Evolutionary conservation across 1,140 invertebrate genomes (phyloP), one percentile per base, ranked within the genome.

Genomic region (Caligus rogercresseyi): DNA sequence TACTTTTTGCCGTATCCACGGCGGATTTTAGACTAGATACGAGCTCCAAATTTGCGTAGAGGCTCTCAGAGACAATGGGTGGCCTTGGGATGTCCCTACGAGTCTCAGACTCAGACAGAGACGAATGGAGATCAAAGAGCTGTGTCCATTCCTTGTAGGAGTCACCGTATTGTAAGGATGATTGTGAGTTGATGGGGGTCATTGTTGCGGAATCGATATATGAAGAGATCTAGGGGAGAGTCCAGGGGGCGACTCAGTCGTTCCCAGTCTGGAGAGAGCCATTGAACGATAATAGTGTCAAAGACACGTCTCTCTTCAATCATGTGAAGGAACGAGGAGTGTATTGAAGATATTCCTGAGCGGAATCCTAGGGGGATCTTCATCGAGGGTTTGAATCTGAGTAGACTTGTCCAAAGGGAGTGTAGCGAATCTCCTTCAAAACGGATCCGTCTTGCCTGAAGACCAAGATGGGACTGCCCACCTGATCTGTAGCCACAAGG

Each of bases 231-330:
- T 0, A 87, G 87, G 21, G 71, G 69, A 16, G 79, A 84, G 24
- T 84, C 78, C 21, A 89, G 78, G 64, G 83, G 77, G 66, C 86
- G 81, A 3, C 87, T 74, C 1, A 90, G 80, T 61, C 84, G 81
- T 69, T 88, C 83, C 85, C 89, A 94, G 52, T 89, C 78, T 0
- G 92, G 91, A 25, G 87, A 87, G 80, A 94, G 86, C 86, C 87
- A 95, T 69, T 92, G 87, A 0, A 89, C 90, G 43, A 92, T 86
- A 0, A 83, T 79, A 0, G 91, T 86, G 74, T 96, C 91, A 71
- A 96, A 97, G 54, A 92, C 77, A 57, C 89, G 77, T 60, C 84
- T 84, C 54, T 84, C 80, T 54, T 90, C 75, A 69, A 90, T 86
- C 1, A 94, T 90, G 68, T 92, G 87, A 1, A 95, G 77, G 20